phyloP scores from a whole-genome alignment of 2,888 invertebrate species.

The Rhimphoctona megacephalus region DNA sequence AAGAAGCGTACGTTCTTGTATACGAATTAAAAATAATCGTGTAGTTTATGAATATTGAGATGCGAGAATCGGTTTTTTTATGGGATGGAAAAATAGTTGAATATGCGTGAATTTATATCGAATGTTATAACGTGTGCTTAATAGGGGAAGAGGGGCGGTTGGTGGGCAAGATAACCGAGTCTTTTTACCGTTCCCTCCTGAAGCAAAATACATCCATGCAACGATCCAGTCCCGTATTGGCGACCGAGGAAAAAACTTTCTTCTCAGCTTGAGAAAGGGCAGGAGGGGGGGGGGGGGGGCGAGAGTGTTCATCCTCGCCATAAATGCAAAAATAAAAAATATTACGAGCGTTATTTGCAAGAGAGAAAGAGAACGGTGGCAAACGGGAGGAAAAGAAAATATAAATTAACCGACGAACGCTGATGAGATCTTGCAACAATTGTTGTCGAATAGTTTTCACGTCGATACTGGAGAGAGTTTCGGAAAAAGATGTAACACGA shows the following conservation, averaged over 20 bases:
- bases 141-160: background rate
- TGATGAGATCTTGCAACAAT: conserved; percentile 37
- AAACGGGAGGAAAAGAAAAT: conserved; percentile 25
- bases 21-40: conserved; percentile 2
- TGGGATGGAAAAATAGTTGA: background rate
- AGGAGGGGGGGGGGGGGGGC: too few species aligned
- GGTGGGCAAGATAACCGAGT: background rate
- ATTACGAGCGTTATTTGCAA: conserved; percentile 50
- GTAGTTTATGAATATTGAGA: background rate
- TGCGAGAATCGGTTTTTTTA: background rate
- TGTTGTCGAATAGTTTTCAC: conserved; percentile 4
- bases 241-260: background rate
- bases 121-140: background rate
- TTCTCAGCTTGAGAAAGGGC: background rate
- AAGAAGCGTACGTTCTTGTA: background rate
- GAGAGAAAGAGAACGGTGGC: conserved; percentile 42
- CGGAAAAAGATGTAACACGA: too few species aligned
- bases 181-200: conserved; percentile 1
- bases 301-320: conserved; percentile 2
- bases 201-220: background rate
- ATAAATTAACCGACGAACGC: conserved; percentile 21
- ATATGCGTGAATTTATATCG: background rate
- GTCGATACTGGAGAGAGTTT: conserved; percentile 13
- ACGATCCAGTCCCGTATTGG: background rate
- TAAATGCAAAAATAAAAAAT: conserved; percentile 47